These are phyloP conservation scores for Hedychridium roseum DNA, from an alignment of 2,888 invertebrate genomes.

Conservation along the genomic window DNA sequence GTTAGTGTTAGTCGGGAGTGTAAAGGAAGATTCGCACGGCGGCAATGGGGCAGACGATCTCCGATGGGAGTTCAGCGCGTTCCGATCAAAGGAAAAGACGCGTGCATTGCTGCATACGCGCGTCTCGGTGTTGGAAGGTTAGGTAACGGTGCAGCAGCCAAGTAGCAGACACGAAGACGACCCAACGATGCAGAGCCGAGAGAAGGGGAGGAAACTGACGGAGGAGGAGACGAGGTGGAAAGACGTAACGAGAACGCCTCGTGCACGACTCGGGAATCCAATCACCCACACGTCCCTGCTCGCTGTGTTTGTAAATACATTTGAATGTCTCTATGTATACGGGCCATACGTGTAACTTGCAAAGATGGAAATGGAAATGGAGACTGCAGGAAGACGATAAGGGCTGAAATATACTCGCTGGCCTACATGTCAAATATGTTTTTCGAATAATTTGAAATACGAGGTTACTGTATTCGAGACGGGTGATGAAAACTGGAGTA, in stretches of 20 bases:
- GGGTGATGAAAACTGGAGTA: too few relatives aligned
- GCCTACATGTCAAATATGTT: too few relatives aligned
- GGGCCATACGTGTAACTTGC: too few relatives aligned
- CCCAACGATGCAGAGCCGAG: constrained; percentile 39
- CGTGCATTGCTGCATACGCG: constrained; percentile 28
- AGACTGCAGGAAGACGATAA: too few relatives aligned
- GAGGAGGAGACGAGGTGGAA: constrained; percentile 15
- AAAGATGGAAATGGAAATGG: too few relatives aligned
- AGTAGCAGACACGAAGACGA: constrained; percentile 55
- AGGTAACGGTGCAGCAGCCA: constrained; percentile 58
- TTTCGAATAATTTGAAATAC: too few relatives aligned
- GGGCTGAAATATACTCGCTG: too few relatives aligned
- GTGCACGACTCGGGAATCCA: constrained; percentile 23
- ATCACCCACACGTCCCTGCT: too few relatives aligned
- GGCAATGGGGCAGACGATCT: not conserved
- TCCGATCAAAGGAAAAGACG: constrained; percentile 26
- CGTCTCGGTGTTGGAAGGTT: constrained; percentile 48
- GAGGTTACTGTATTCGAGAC: too few relatives aligned
- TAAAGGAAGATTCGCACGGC: not conserved
- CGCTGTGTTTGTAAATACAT: too few relatives aligned
- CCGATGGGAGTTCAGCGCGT: constrained; percentile 19
- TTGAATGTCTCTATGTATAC: too few relatives aligned
- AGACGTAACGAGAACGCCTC: constrained; percentile 11
- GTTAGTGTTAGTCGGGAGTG: constrained; percentile 1
- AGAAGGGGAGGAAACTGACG: constrained; percentile 23